Percentiles rank a stretch among this genome's conserved stretches.
phyloP scores from a whole-genome alignment of 1,140 invertebrate genomes.

The Cyphomyrmex costatus region DNA sequence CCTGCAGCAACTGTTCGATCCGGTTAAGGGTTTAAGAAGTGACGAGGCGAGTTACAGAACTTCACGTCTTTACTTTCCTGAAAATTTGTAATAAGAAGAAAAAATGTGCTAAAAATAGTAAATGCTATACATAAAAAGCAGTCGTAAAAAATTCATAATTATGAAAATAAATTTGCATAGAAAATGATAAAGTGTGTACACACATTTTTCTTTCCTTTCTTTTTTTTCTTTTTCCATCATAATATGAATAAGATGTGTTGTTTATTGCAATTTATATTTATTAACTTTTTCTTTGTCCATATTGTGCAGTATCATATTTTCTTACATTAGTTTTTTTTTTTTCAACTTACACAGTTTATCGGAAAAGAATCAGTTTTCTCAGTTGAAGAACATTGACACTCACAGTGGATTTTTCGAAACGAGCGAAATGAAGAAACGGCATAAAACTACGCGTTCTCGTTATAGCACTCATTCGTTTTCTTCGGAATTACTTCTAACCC shows the following conservation, averaged over 20 bases:
- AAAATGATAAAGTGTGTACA: background rate
- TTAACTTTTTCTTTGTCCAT: background rate
- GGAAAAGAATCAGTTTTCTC: conserved; percentile 16
- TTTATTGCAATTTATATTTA: conserved; percentile 9
- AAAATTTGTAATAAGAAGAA: background rate
- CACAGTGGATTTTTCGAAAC: conserved; percentile 35
- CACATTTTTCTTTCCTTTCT: background rate
- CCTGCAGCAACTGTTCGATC: conserved; percentile 47
- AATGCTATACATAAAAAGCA: background rate
- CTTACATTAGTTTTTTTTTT: conserved; percentile 1
- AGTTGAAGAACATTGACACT: background rate
- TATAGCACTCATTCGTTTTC: conserved; percentile 53
- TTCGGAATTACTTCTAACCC: conserved; percentile 50
- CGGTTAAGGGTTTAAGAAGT: conserved; percentile 39
- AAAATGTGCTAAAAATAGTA: background rate
- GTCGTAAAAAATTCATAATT: background rate
- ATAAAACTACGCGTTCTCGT: conserved; percentile 50
- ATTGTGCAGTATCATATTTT: background rate
- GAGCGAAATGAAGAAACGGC: conserved; percentile 26
- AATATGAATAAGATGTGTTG: background rate
- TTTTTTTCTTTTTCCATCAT: background rate
- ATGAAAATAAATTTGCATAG: background rate
- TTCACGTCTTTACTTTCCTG: background rate
- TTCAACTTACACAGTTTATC: conserved; percentile 42
- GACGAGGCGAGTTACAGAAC: background rate